phyloP scores from a whole-genome alignment of 2,113 vertebrate genomes.

The Trinectes maculatus region DNA sequence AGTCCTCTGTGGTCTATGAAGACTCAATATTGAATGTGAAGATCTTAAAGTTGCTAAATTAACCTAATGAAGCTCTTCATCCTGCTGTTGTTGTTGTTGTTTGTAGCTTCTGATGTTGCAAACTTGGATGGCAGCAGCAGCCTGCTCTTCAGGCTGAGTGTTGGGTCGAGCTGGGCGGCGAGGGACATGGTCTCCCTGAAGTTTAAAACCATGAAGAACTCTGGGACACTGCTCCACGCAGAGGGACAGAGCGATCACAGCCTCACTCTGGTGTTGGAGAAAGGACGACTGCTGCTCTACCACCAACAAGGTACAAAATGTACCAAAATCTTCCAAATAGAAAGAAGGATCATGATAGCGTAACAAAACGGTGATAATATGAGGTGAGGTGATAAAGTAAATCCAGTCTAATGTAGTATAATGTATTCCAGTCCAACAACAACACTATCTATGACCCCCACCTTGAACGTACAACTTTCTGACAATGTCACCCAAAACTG shows the following conservation, averaged over 20 bases:
- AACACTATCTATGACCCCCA: too few relatives aligned
- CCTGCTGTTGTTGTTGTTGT: neutral
- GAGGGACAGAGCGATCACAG: constrained; percentile 67
- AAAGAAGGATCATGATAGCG: too few relatives aligned
- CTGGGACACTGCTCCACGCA: constrained; percentile 69
- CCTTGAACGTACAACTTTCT: too few relatives aligned
- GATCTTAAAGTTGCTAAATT: too few relatives aligned
- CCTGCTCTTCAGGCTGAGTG: constrained; percentile 59
- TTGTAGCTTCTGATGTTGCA: constrained; percentile 64
- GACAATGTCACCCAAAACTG: too few relatives aligned
- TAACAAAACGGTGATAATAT: too few relatives aligned
- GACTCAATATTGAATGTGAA: too few relatives aligned
- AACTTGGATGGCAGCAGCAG: constrained; percentile 72
- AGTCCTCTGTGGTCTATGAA: neutral
- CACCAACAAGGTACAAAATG: constrained; percentile 68
- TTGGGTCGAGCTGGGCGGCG: constrained; percentile 26
- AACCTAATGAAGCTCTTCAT: neutral
- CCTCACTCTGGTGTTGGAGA: constrained; percentile 69
- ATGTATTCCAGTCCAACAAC: too few relatives aligned
- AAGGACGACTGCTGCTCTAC: constrained; percentile 69
- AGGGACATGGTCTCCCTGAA: constrained; percentile 65
- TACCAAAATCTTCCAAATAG: too few relatives aligned
- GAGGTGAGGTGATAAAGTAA: too few relatives aligned
- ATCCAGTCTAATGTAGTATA: too few relatives aligned
- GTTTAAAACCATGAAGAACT: constrained; percentile 71